Evolutionary conservation across 2,888 invertebrate genomes (phyloP), one percentile per base, ranked within the genome.

Genomic region (Drosophila robusta): DNA sequence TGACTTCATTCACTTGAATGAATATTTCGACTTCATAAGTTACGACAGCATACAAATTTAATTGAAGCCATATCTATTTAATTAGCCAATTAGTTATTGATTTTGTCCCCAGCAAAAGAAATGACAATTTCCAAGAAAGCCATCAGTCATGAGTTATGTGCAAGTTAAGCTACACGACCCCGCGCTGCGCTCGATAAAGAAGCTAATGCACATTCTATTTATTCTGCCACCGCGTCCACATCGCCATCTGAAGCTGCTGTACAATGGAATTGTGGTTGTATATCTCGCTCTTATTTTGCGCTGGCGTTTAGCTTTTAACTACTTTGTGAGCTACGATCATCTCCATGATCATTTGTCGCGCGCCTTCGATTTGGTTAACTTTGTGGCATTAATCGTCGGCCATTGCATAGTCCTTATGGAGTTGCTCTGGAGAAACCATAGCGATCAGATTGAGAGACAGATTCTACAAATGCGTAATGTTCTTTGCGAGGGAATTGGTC

Each of bases 61-160:
- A 5, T 3, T n/a, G 4, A 24, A 45, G 8, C 12, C 18, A 29
- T n/a, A 55, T 51, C 34, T 9, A 8, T 3, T 8, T n/a, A 51
- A 52, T 56, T 62, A 70, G 29, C 22, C 11, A 57, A 76, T 71
- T 63, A 77, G 44, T 24, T 61, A 70, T 51, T 41, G 34, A 34
- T 41, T 71, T 32, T 6, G 8, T 5, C 1, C 9, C 0, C n/a
- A n/a, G 22, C 5, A 3, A 26, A 26, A 11, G n/a, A 3, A 14
- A 0, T 1, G 8, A 18, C 7, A 1, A 12, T 12, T n/a, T 8
- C 11, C 12, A 45, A 0, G 8, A 7, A 14, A 12, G 0, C 7
- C 8, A 7, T 49, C 52, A 73, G 73, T 73, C 74, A 78, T 66
- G 73, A 29, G 24, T 8, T 24, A 34, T 32, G 55, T 60, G 24